Evolutionary conservation across 2,113 vertebrate genomes (phyloP), one percentile per base, ranked within the genome.

Genomic region (Phycodurus eques): DNA sequence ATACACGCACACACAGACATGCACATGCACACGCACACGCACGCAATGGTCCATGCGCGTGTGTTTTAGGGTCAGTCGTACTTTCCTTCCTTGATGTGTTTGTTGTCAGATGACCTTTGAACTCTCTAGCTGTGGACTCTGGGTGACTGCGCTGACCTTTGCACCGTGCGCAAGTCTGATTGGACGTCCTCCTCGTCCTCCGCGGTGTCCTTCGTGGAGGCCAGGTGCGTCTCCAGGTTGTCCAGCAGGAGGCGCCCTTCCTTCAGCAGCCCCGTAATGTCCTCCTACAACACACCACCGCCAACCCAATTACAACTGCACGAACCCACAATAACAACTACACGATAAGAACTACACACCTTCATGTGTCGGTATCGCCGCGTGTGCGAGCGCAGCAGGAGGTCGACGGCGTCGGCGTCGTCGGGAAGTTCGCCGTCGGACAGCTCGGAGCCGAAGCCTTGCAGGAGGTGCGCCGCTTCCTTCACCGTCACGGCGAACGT

Each of bases 401-500:
- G 93, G 80, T 99, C 95, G 1, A 96, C 95, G 5, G 93, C 91
- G 31, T 85, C 91, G 3, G 94, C 92, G 75, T 98, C 95, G 0
- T 95, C 92, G 0, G 96, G 96, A 22, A 99, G 91, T 60, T 99
- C 96, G 0, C 92, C 90, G 78, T 99, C 97, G 0, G 98, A 95
- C 79, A 99, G 80, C 83, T 99, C 97, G 0, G 93, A 95, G 22
- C 97, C 98, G 13, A 99, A 98, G 20, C 92, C 84, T 64, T 99
- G 98, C 74, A 99, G 81, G 90, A 96, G 88, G 92, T 99, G 98
- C 0, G 98, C 98, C 5, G 95, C 95, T n/a, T 98, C 96, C 88
- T 99, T 99, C 83, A 99, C 98, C 0, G 95, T 96, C 57, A 99
- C 92, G 0, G 96, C 98, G 92, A 99, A 99, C 5, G 94, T 96